Evolutionary conservation across 2,797 vertebrate species (phyloP).

Genomic region (Xerus rutilus): DNA sequence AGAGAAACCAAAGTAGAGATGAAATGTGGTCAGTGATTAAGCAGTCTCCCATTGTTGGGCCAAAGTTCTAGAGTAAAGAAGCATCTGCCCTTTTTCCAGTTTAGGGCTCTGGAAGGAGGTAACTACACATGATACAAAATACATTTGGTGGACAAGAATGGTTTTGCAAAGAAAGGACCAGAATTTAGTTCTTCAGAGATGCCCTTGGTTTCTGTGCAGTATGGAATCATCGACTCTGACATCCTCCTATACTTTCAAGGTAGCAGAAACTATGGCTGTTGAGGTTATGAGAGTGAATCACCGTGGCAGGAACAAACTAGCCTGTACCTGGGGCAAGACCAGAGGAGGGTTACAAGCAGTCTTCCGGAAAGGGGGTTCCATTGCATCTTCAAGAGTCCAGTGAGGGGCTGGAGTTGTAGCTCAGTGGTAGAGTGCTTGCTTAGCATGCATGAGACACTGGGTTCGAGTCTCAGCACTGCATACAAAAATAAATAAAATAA

Average conservation of each 20-base stretch:
- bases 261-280: background rate
- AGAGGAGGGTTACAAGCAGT: background rate
- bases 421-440: too few species aligned
- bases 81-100: background rate
- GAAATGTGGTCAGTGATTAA: background rate
- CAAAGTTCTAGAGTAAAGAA: background rate
- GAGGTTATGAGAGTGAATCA: background rate
- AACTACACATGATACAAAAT: background rate
- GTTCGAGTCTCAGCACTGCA: too few species aligned
- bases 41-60: background rate
- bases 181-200: background rate
- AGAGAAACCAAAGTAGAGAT: background rate
- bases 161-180: background rate
- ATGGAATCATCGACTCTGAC: background rate
- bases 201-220: background rate
- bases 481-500: too few species aligned
- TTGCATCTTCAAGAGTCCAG: background rate
- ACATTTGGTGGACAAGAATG: background rate
- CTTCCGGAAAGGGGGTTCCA: background rate
- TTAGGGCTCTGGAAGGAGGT: background rate
- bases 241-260: background rate
- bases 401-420: too few species aligned
- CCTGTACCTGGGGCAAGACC: background rate
- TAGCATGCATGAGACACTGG: too few species aligned
- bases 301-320: background rate